Evolutionary conservation across 2,888 invertebrate genomes (phyloP).

Genomic region (Chesias legatella): DNA sequence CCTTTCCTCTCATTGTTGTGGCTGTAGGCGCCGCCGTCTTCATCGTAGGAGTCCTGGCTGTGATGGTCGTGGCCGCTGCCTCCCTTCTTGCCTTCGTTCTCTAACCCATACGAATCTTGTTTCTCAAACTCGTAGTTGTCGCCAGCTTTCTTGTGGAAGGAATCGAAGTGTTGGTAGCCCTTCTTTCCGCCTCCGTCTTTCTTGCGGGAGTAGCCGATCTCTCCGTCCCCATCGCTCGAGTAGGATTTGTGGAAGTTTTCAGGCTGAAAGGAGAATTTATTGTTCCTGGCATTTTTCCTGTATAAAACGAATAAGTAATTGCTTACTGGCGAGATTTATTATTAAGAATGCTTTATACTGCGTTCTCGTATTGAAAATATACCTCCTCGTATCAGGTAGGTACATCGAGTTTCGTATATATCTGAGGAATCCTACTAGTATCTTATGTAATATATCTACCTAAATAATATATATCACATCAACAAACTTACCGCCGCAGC

Average conservation of each 20-base stretch:
- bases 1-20: slow-evolving; percentile 60
- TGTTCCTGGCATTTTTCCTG: not conserved
- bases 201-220: slow-evolving; percentile 83
- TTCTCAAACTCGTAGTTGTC: slow-evolving; percentile 87
- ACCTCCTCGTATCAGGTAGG: too few species aligned
- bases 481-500: slow-evolving; percentile 68
- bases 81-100: slow-evolving; percentile 70
- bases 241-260: slow-evolving; percentile 80
- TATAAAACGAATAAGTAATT: too few species aligned
- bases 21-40: slow-evolving; percentile 59
- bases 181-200: slow-evolving; percentile 84
- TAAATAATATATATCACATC: too few species aligned
- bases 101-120: slow-evolving; percentile 83
- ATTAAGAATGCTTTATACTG: too few species aligned
- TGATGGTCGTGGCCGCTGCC: slow-evolving; percentile 63
- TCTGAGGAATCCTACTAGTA: too few species aligned
- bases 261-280: slow-evolving; percentile 37
- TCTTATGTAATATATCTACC: too few species aligned
- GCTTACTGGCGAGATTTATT: too few species aligned
- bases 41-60: slow-evolving; percentile 44
- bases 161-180: slow-evolving; percentile 86
- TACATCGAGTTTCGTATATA: too few species aligned
- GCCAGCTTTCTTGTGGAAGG: slow-evolving; percentile 86
- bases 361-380: not conserved
- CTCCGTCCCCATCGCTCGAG: slow-evolving; percentile 82